phyloP scores from a whole-genome alignment of 2,888 invertebrate species.

The Bugula neritina region DNA sequence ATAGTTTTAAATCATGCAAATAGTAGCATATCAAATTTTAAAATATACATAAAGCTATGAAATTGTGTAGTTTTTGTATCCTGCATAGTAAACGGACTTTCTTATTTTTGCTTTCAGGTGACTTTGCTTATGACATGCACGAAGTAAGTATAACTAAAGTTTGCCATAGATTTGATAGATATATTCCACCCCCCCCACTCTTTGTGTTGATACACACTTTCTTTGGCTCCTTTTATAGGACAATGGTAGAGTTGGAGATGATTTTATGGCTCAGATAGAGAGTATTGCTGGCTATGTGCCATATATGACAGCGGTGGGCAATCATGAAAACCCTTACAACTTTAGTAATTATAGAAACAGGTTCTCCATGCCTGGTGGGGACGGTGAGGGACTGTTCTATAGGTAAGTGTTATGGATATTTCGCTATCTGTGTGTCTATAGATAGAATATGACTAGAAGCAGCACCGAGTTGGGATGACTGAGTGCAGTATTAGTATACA shows the following conservation, averaged over 20 bases:
- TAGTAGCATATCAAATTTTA: no score
- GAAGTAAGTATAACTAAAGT: constrained; percentile 38
- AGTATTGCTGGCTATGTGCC: constrained; percentile 81
- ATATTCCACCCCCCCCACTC: no score
- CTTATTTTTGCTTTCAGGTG: constrained; percentile 38
- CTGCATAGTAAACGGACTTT: background rate
- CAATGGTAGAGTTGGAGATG: constrained; percentile 76
- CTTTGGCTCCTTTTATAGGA: no score
- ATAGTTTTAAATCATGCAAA: no score
- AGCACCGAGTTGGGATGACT: no score
- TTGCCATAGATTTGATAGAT: no score
- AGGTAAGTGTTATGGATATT: constrained; percentile 43
- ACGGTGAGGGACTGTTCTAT: constrained; percentile 45
- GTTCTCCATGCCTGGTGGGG: constrained; percentile 79
- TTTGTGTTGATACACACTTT: no score
- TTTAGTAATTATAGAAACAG: constrained; percentile 88
- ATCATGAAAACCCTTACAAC: constrained; percentile 82
- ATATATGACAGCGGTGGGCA: constrained; percentile 78
- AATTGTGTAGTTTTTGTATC: no score
- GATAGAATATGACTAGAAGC: no score
- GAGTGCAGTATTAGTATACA: no score
- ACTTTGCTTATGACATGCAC: constrained; percentile 47
- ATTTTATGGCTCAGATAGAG: constrained; percentile 87
- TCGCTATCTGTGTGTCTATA: no score
- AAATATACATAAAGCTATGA: no score